These are phyloP conservation scores for Pseudomyrmex flavicornis DNA, from an alignment of 1,140 invertebrate species.

Conservation along the genomic window DNA sequence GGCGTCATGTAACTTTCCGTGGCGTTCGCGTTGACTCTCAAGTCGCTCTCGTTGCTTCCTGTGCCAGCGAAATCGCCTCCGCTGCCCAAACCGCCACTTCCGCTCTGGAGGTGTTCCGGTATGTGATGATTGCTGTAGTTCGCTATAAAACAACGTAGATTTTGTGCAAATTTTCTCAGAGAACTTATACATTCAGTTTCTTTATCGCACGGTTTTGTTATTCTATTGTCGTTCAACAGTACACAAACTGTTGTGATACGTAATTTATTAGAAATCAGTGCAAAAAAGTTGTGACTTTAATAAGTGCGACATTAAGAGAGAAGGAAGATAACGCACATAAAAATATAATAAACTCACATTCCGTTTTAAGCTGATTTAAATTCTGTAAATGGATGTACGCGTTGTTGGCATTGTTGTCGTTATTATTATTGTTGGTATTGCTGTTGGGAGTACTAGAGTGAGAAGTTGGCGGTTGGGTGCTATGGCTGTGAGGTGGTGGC, in stretches of 20 bases:
- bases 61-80: conserved; percentile 74
- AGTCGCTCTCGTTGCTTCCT: conserved; percentile 79
- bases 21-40: conserved; percentile 77
- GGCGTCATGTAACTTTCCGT: conserved; percentile 83
- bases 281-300: no score
- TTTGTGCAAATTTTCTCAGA: neutral
- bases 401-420: conserved; percentile 81
- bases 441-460: conserved; percentile 79
- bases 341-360: conserved; percentile 76
- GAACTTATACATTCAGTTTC: neutral
- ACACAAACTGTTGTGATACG: neutral
- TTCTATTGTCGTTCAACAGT: no score
- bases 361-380: conserved; percentile 83
- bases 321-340: neutral
- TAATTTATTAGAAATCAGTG: neutral
- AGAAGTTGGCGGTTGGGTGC: conserved; percentile 78
- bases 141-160: conserved; percentile 77
- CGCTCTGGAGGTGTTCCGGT: conserved; percentile 81
- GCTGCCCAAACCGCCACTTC: conserved; percentile 76
- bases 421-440: conserved; percentile 82
- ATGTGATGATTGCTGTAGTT: conserved; percentile 85
- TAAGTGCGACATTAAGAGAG: neutral
- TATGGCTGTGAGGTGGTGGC: conserved; percentile 84
- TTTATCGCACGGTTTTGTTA: neutral
- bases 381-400: conserved; percentile 83